Percentiles rank a stretch among this genome's conserved stretches.
These are phyloP conservation scores for Discoglossus pictus DNA, from an alignment of 2,797 vertebrate genomes.

Conservation along the genomic window DNA sequence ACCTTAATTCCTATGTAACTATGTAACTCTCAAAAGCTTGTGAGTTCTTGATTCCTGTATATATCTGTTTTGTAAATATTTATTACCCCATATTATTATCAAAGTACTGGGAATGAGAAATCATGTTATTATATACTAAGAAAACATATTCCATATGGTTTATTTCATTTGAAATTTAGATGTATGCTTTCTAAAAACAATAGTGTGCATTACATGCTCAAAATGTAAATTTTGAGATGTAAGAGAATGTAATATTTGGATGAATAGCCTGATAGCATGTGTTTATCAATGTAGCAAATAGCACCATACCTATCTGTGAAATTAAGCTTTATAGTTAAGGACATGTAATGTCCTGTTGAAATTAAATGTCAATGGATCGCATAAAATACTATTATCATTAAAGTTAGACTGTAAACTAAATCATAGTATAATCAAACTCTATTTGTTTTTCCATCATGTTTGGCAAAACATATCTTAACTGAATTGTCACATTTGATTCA, in stretches of 20 bases:
- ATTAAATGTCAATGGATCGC: slow-evolving; percentile 54
- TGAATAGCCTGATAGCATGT: slow-evolving; percentile 12
- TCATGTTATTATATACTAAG: no score
- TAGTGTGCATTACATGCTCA: no score
- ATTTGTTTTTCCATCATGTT: slow-evolving; percentile 9
- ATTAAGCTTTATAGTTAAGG: slow-evolving; percentile 32
- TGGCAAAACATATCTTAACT: slow-evolving; percentile 8
- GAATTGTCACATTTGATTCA: slow-evolving; percentile 14
- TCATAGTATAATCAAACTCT: slow-evolving; percentile 33
- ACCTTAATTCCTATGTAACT: no score
- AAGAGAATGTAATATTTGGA: neutral
- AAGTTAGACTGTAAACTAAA: slow-evolving; percentile 37
- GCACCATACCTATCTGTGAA: slow-evolving; percentile 39
- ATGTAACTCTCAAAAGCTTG: no score
- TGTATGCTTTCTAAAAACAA: no score
- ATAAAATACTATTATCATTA: slow-evolving; percentile 46
- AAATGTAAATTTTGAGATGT: no score
- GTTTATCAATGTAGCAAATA: slow-evolving; percentile 7
- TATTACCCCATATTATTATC: no score
- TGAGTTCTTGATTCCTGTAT: no score
- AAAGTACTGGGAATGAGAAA: no score
- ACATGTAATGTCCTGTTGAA: slow-evolving; percentile 35
- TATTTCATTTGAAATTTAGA: no score
- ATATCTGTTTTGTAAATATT: no score
- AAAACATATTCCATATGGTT: no score